Percentiles rank a stretch among this genome's conserved stretches.
These are phyloP conservation scores for Psilopsiagon aurifrons DNA, from an alignment of 2,113 vertebrate genomes.

Conservation along the genomic window DNA sequence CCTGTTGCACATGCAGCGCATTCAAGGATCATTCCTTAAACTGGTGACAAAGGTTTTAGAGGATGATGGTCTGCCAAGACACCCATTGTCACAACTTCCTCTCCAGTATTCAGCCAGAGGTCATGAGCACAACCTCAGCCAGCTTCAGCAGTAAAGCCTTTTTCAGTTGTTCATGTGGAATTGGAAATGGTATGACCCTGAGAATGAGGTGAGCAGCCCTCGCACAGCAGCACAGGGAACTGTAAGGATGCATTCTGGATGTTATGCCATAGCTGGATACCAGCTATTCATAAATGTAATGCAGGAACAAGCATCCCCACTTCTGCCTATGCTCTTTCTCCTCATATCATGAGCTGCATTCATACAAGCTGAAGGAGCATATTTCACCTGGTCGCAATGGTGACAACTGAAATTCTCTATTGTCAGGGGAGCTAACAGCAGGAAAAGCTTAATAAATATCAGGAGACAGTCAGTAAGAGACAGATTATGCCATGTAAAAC, in stretches of 20 bases:
- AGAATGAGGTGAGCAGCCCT: neutral
- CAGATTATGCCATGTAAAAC: constrained; percentile 34
- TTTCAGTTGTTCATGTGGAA: neutral
- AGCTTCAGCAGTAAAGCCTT: neutral
- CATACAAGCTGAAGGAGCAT: neutral
- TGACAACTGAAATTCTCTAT: constrained; percentile 13
- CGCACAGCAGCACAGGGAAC: neutral
- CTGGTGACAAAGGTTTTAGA: neutral
- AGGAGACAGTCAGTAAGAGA: neutral
- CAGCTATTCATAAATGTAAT: fast-evolving
- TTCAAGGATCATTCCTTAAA: neutral
- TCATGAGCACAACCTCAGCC: neutral
- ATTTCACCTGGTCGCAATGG: neutral
- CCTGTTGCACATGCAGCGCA: neutral
- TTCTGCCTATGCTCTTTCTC: neutral
- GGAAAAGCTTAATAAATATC: constrained; percentile 13
- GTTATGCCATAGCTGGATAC: neutral
- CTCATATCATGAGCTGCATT: neutral
- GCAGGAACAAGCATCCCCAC: neutral
- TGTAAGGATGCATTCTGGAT: neutral
- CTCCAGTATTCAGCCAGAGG: neutral
- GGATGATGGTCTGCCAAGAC: neutral
- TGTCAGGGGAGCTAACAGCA: neutral
- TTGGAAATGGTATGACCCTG: neutral
- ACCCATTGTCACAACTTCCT: neutral